phyloP scores from a whole-genome alignment of 2,113 vertebrate species.

The Theristicus caerulescens region DNA sequence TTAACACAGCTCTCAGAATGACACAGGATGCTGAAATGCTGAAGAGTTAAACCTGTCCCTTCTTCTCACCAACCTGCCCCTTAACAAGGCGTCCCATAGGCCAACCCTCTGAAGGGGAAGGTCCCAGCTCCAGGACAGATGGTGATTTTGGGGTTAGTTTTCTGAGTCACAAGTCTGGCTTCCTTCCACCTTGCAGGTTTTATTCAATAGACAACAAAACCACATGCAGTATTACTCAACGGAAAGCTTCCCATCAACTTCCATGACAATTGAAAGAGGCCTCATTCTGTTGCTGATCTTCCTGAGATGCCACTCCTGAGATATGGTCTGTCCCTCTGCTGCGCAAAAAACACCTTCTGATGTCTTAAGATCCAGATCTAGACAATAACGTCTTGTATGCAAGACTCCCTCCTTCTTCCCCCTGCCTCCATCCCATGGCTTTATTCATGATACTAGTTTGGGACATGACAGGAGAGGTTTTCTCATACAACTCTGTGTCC shows the following conservation, averaged over 20 bases:
- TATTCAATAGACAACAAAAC: not conserved
- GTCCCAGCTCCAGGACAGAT: not conserved
- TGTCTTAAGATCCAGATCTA: not conserved
- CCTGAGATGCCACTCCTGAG: not conserved
- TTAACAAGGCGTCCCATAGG: not conserved
- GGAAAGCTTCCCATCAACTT: not conserved
- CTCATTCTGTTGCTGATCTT: not conserved
- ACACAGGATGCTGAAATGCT: constrained; percentile 46
- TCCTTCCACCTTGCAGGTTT: not conserved
- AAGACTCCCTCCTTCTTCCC: not conserved
- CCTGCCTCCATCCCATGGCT: not conserved
- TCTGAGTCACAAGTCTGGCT: not conserved
- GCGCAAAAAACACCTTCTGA: not conserved
- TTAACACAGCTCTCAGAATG: constrained; percentile 5
- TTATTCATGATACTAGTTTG: not conserved
- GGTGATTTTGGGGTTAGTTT: not conserved
- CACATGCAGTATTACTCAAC: not conserved
- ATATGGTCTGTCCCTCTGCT: not conserved
- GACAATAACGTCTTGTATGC: not conserved
- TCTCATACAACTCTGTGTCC: not conserved
- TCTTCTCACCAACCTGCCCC: not conserved
- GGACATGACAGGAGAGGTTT: not conserved
- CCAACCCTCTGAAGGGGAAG: not conserved
- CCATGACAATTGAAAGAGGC: not conserved
- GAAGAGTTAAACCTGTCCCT: constrained; percentile 12